These are phyloP conservation scores for Odiellus spinosus DNA, from an alignment of 2,888 invertebrate genomes.

Conservation along the genomic window DNA sequence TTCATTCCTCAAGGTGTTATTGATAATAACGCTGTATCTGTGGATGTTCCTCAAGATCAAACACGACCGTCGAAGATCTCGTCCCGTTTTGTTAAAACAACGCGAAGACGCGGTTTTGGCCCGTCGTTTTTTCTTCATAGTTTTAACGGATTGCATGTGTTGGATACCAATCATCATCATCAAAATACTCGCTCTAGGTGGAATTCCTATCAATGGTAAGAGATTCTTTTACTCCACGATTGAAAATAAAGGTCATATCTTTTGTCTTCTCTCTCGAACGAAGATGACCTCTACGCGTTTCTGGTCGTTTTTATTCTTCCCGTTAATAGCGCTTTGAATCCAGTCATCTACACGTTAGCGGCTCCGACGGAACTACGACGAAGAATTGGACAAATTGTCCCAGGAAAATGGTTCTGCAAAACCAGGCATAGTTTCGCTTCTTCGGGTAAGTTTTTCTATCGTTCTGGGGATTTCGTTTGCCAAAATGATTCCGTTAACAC, in stretches of 20 bases:
- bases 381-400: too few relatives aligned
- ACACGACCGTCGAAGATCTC: constrained; percentile 35
- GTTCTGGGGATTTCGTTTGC: too few relatives aligned
- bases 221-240: too few relatives aligned
- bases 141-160: constrained; percentile 49
- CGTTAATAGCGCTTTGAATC: constrained; percentile 49
- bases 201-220: constrained; percentile 35
- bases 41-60: constrained; percentile 47
- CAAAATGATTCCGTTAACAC: too few relatives aligned
- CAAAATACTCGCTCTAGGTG: constrained; percentile 43
- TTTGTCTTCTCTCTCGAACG: constrained; percentile 18
- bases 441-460: too few relatives aligned
- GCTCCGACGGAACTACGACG: constrained; percentile 34
- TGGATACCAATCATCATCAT: constrained; percentile 51
- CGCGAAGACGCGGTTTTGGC: constrained; percentile 46
- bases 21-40: constrained; percentile 36
- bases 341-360: constrained; percentile 47
- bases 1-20: constrained; percentile 14
- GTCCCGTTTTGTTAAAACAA: constrained; percentile 17
- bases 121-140: constrained; percentile 49
- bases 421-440: too few relatives aligned
- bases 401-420: too few relatives aligned
- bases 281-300: constrained; percentile 47
- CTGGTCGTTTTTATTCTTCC: constrained; percentile 49
- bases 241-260: too few relatives aligned